These are phyloP conservation scores for Diadegma fenestrale DNA, from an alignment of 2,888 invertebrate species.

Conservation along the genomic window DNA sequence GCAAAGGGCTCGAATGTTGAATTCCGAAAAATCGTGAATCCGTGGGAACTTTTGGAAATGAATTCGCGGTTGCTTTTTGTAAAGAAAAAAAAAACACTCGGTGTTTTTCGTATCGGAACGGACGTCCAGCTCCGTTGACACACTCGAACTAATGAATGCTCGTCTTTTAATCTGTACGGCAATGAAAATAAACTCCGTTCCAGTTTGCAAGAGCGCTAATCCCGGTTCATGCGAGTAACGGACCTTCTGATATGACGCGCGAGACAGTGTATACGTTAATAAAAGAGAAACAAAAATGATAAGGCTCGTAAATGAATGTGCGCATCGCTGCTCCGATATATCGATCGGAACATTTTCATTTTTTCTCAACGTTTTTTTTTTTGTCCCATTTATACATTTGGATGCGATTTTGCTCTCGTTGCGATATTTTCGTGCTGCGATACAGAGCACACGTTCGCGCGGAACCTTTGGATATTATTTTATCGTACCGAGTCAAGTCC, in stretches of 20 bases:
- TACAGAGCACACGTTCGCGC: not conserved
- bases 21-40: no score
- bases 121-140: not conserved
- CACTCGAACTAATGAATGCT: not conserved
- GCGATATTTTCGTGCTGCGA: constrained; percentile 1
- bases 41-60: no score
- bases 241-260: not conserved
- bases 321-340: not conserved
- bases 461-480: constrained; percentile 33
- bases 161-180: not conserved
- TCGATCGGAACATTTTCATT: constrained; percentile 4
- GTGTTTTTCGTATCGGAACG: not conserved
- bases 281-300: constrained; percentile 8
- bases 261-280: not conserved
- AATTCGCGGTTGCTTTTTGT: no score
- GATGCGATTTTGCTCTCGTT: constrained; percentile 52
- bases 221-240: not conserved
- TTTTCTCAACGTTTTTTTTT: not conserved
- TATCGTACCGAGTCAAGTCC: not conserved
- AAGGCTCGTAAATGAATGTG: not conserved
- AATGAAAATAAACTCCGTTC: not conserved
- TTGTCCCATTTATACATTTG: not conserved
- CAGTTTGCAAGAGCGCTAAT: no score
- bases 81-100: not conserved
- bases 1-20: no score